Base-by-base conservation (phyloP, 2,888 invertebrate genomes). In the Fabriciana adippe region DNA sequence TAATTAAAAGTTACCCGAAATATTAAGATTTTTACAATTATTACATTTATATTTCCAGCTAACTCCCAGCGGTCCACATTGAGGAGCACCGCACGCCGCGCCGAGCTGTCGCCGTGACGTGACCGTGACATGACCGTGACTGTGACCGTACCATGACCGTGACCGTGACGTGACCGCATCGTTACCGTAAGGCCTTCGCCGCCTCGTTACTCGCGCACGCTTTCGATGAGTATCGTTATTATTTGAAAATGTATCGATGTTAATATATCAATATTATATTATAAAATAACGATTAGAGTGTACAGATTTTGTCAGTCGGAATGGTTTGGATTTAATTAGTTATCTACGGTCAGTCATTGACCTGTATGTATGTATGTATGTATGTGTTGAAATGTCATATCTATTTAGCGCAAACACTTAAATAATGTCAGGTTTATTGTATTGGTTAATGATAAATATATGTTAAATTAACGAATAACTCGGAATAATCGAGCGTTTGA, bases 31-130 rank as follows among this genome's bases (percentile, higher is more conserved):
- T 18, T 18, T 18, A 18, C 2, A 18, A 1, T 18, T 18, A 18
- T 18, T 18, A 18, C 18, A 18, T 47, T 26, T 48, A 13, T 35
- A 21, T 4, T 55, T 63, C 15, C 71, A 72, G 72, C 50, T 59
- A 64, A 64, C 66, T 69, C 72, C 66, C 64, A 68, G 69, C 69
- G 67, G 66, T 67, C 67, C 67, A 66, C 55, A 67, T 64, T 57
- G 66, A 64, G 62, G 53, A 64, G 66, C 62, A 66, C 72, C 66
- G 54, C 68, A 48, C 59, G 50, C 51, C 45, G 59, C 67, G 54
- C 56, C 64, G 69, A 57, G 67, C 63, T 66, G 82, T 94, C 94
- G 76, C 70, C 74, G 76, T 73, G 66, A 60, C 74, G 76, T 73
- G 66, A 60, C 67, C 69, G 69, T 65, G 59, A 69, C 70, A 70